phyloP scores from a whole-genome alignment of 2,888 invertebrate genomes.

The Eupithecia tripunctaria region DNA sequence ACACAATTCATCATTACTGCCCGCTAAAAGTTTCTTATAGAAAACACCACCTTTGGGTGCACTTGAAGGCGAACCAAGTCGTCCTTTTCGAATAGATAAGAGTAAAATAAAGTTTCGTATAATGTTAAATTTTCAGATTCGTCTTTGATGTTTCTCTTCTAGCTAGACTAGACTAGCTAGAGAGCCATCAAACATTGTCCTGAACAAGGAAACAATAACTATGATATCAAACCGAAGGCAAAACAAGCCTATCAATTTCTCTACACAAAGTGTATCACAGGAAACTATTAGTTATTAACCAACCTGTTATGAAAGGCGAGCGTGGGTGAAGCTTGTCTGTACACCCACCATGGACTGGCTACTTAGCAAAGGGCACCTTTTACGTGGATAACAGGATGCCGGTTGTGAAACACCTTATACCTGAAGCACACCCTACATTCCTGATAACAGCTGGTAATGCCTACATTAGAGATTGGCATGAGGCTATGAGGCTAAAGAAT shows the following conservation, averaged over 20 bases:
- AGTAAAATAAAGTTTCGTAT: neutral
- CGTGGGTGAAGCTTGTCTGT: conserved; percentile 61
- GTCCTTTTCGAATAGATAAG: no score
- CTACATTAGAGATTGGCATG: neutral
- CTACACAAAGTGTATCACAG: conserved; percentile 27
- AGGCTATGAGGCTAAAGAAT: no score
- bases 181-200: neutral
- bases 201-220: conserved; percentile 11
- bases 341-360: conserved; percentile 53
- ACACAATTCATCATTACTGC: no score
- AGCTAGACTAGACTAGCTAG: neutral
- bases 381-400: conserved; percentile 15
- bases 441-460: neutral
- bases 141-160: neutral
- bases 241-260: conserved; percentile 31
- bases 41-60: no score
- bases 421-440: neutral
- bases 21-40: no score
- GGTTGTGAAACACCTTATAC: conserved; percentile 1
- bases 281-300: conserved; percentile 42
- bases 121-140: neutral
- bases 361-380: conserved; percentile 34
- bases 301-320: conserved; percentile 66
- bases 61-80: no score
- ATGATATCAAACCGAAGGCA: conserved; percentile 5